Evolutionary conservation across 2,797 vertebrate species (phyloP), one percentile per base, ranked within the genome.

Genomic region (Notamacropus eugenii): DNA sequence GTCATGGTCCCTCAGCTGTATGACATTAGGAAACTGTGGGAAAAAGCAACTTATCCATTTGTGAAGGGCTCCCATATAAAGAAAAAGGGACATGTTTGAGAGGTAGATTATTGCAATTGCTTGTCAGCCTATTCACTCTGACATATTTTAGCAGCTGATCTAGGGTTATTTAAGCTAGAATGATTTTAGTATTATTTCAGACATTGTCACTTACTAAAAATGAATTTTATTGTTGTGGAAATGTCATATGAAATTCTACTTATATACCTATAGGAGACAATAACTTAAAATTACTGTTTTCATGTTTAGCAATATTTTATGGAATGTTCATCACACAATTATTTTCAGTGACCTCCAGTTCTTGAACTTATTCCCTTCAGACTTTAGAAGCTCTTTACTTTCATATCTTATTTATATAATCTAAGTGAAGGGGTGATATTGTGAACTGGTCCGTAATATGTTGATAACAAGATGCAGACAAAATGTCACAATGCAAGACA

Each of bases 21-120:
- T 94, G 67, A 27, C 34, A 93, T 92, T 94, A 94, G 52, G 3
- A 93, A 96, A 58, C 67, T 58, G 46, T 74, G 40, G 13, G 59
- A 40, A 90, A 46, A 96, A 96, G 96, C 55, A 92, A 97, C 92
- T 4, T 82, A 92, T 94, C 62, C 91, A 54, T 92, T 92, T 97
- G 62, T 92, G 54, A 95, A 94, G 9, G 74, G 8, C 5, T 82
- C 31, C 91, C 28, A 87, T 92, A 46, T 91, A 96, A 92, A 91
- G 54, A 95, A 46, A 16, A 94, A 67, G 54, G 95, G 22, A 4
- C 90, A 87, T 31, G 16, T 40, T 91, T 59, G 92, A 92, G 62
- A 59, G 31, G 62, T 0, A 1, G 3, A 59, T 94, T 10, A 16
- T 94, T 91, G 92, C n/a, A 94, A 14, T 1, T 90, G 5, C 2